Conservation (phyloP, 1,140 invertebrate species). For the Neuroterus valhalla region DNA sequence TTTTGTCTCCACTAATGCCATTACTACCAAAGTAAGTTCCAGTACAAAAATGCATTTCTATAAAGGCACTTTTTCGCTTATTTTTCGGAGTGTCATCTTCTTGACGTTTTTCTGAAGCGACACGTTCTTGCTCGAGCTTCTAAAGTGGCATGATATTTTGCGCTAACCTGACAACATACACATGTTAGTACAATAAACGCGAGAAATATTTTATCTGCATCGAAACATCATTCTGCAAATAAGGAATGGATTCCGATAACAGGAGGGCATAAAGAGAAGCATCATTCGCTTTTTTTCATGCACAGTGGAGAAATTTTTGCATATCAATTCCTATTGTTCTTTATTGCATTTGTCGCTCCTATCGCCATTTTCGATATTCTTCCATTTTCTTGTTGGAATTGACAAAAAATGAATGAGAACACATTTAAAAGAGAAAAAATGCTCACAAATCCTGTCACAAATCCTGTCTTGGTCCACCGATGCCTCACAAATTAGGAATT, state of each 20-base stretch:
- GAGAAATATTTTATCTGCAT: constrained; percentile 54
- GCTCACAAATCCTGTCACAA: constrained; percentile 23
- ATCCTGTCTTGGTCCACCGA: constrained; percentile 35
- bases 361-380: constrained; percentile 30
- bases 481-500: constrained; percentile 66
- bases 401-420: neutral
- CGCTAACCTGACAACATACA: no score
- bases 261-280: constrained; percentile 38
- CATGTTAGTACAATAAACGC: constrained; percentile 32
- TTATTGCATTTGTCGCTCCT: constrained; percentile 9
- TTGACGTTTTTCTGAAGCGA: no score
- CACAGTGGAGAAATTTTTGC: constrained; percentile 1
- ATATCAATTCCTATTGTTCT: constrained; percentile 17
- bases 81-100: no score
- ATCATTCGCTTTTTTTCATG: constrained; percentile 22
- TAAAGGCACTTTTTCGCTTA: no score
- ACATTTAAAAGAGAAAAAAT: neutral
- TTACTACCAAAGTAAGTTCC: no score
- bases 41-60: no score
- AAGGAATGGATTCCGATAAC: constrained; percentile 56
- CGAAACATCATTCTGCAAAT: constrained; percentile 61
- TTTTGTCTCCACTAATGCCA: no score
- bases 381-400: no score
- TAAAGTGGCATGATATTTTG: no score
- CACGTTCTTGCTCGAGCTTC: no score